These are phyloP conservation scores for Gastracanthus pulcherrimus DNA, from an alignment of 2,888 invertebrate genomes.

Conservation along the genomic window DNA sequence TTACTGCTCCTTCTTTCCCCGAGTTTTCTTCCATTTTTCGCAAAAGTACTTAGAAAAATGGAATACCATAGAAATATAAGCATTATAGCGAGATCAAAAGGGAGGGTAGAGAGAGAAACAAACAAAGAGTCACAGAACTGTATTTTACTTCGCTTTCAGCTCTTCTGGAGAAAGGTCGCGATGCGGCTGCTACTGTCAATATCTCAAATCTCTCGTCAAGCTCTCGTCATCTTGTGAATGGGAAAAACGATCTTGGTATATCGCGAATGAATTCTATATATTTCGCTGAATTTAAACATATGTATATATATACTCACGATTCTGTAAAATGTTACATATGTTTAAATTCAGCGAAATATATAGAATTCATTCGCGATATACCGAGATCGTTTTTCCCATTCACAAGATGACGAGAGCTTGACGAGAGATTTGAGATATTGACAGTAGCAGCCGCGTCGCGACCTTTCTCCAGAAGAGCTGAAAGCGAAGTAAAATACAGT, in stretches of 20 bases:
- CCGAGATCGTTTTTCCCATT: not conserved
- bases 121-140: not conserved
- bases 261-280: not conserved
- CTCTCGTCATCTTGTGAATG: not conserved
- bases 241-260: not conserved
- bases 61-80: conserved; percentile 15
- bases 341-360: not conserved
- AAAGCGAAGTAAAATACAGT: not conserved
- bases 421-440: not conserved
- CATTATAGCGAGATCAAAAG: not conserved
- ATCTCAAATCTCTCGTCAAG: not conserved
- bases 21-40: not conserved
- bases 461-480: not conserved
- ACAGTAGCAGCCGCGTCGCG: not conserved
- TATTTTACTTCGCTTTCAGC: not conserved
- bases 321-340: not conserved
- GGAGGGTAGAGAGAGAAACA: not conserved
- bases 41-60: conserved; percentile 22
- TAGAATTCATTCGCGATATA: not conserved
- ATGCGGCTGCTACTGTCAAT: not conserved
- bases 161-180: not conserved
- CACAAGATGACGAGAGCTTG: not conserved
- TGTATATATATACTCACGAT: not conserved
- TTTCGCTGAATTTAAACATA: not conserved
- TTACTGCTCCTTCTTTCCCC: not conserved